A percentile compares a stretch with the other conserved stretches of the same genome.
Evolutionary conservation across 1,140 invertebrate species (phyloP).

Genomic region (Papilio xuthus): DNA sequence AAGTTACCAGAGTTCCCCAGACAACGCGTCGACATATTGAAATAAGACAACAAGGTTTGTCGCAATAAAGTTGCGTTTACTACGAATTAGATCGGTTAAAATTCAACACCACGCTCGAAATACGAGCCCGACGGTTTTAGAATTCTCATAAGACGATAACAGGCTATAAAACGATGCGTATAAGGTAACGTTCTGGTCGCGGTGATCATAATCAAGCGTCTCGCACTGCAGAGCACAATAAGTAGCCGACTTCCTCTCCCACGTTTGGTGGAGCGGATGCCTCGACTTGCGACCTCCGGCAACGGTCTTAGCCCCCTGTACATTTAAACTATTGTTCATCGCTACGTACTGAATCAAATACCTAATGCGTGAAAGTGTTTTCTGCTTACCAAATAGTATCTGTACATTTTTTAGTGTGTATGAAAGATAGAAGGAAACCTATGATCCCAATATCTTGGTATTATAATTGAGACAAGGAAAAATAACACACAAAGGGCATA

Average conservation of each 20-base stretch:
- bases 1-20: not conserved
- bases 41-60: constrained; percentile 11
- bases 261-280: constrained; percentile 74
- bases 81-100: constrained; percentile 25
- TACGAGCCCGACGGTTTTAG: constrained; percentile 19
- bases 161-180: constrained; percentile 57
- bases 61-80: constrained; percentile 24
- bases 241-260: constrained; percentile 78
- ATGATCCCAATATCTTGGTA: not conserved
- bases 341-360: constrained; percentile 9
- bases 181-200: constrained; percentile 57
- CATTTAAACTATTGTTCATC: constrained; percentile 17
- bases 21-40: not conserved
- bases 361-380: not conserved
- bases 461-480: not conserved
- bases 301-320: constrained; percentile 49
- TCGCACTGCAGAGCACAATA: constrained; percentile 79
- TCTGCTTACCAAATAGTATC: not conserved
- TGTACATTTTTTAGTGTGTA: not conserved
- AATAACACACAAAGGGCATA: not conserved
- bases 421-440: not conserved
- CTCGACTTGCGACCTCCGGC: constrained; percentile 71
- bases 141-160: constrained; percentile 43
- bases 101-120: constrained; percentile 26
- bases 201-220: constrained; percentile 75